These are phyloP conservation scores for Sabatieria punctata DNA, from an alignment of 2,888 invertebrate species.

Conservation along the genomic window DNA sequence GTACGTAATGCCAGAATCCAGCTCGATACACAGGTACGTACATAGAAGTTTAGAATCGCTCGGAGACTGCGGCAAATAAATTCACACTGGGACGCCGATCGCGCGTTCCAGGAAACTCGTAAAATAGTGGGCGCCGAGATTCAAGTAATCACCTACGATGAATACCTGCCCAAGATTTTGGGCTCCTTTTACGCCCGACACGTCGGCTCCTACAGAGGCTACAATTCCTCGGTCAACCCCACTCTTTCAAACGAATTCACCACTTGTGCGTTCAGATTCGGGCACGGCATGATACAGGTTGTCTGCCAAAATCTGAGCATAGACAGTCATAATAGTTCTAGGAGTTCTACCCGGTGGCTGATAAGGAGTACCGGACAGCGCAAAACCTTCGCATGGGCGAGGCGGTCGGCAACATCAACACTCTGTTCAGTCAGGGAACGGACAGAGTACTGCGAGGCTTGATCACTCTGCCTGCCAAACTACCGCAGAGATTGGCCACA, in stretches of 20 bases:
- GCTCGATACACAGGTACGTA: no score
- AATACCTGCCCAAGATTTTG: constrained; percentile 76
- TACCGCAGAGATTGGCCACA: constrained; percentile 41
- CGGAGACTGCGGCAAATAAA: constrained; percentile 55
- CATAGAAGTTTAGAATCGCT: constrained; percentile 57
- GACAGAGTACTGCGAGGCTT: constrained; percentile 85
- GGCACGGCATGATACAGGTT: constrained; percentile 52
- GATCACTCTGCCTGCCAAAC: constrained; percentile 64
- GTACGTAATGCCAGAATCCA: no score
- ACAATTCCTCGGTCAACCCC: constrained; percentile 62
- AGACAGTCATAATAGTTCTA: no score
- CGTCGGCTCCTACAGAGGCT: constrained; percentile 62
- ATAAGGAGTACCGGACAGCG: no score
- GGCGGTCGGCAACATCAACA: no score
- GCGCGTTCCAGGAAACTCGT: constrained; percentile 62
- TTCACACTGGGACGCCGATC: constrained; percentile 82
- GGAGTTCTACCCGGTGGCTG: no score
- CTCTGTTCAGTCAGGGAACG: constrained; percentile 85
- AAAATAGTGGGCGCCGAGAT: constrained; percentile 68
- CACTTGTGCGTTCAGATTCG: constrained; percentile 79
- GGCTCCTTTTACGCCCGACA: constrained; percentile 51
- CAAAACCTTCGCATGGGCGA: no score
- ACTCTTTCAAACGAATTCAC: constrained; percentile 87
- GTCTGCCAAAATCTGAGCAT: no score
- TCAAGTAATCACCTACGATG: constrained; percentile 31